A percentile compares a stretch with the other conserved stretches of the same genome.
phyloP scores from a whole-genome alignment of 2,888 invertebrate species.

The Drosophila vallismaia region DNA sequence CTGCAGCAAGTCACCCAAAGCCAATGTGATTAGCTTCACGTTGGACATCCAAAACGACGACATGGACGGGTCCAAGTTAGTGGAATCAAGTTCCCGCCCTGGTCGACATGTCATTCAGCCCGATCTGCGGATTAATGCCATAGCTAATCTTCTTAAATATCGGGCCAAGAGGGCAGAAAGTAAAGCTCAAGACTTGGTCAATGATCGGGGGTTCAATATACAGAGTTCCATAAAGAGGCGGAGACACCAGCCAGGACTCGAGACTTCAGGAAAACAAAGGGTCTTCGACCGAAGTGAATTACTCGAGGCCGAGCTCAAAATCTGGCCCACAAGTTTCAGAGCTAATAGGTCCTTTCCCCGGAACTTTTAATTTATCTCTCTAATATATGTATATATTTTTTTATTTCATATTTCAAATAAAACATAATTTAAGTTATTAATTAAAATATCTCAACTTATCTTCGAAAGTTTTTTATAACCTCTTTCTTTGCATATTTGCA shows the following conservation, averaged over 20 bases:
- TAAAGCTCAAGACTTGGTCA: not conserved
- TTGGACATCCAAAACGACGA: constrained; percentile 7
- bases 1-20: constrained; percentile 35
- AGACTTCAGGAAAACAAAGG: not conserved
- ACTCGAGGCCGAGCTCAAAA: constrained; percentile 46
- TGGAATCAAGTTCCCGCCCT: not conserved
- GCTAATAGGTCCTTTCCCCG: not conserved
- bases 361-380: not conserved
- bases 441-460: not conserved
- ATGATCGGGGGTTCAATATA: not conserved
- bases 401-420: not conserved
- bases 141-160: constrained; percentile 39
- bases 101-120: constrained; percentile 11
- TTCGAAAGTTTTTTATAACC: constrained; percentile 1
- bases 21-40: not conserved
- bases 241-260: not conserved
- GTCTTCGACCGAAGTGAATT: constrained; percentile 23
- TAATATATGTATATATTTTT: constrained; percentile 14
- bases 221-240: not conserved
- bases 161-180: constrained; percentile 17
- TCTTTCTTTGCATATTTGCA: constrained; percentile 79
- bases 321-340: constrained; percentile 41
- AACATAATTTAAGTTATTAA: not conserved
- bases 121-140: constrained; percentile 44
- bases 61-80: not conserved